Conservation (phyloP, 2,113 vertebrate genomes). For the Phylloscopus trochiloides region DNA sequence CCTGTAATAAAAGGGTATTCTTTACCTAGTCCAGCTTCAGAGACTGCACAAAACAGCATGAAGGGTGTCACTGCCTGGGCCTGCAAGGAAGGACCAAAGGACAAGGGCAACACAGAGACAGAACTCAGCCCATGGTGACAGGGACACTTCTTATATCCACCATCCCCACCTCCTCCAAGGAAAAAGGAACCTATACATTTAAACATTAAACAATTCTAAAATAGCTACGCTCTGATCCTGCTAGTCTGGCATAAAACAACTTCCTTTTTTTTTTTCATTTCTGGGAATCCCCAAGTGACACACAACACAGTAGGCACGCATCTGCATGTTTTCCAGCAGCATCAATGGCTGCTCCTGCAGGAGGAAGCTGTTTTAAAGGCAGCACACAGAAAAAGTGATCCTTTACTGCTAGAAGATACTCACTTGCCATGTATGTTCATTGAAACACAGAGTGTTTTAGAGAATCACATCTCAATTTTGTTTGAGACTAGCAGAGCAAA, state of each 20-base stretch:
- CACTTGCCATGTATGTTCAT: background rate
- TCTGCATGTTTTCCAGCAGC: background rate
- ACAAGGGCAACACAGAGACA: background rate
- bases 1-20: background rate
- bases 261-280: background rate
- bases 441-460: background rate
- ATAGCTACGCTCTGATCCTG: background rate
- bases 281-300: background rate
- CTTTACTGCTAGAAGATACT: background rate
- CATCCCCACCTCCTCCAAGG: background rate
- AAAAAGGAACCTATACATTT: background rate
- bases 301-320: fast-evolving
- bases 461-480: background rate
- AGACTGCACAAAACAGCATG: background rate
- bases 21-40: background rate
- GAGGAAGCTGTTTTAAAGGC: background rate
- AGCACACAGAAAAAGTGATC: background rate
- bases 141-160: background rate
- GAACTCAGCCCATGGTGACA: background rate
- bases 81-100: background rate
- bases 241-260: background rate
- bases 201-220: background rate
- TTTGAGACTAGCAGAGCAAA: background rate
- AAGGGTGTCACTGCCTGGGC: too few species aligned
- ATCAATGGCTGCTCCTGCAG: fast-evolving